Base-by-base conservation (phyloP, 2,888 invertebrate genomes). In the Branchellion lobata region DNA sequence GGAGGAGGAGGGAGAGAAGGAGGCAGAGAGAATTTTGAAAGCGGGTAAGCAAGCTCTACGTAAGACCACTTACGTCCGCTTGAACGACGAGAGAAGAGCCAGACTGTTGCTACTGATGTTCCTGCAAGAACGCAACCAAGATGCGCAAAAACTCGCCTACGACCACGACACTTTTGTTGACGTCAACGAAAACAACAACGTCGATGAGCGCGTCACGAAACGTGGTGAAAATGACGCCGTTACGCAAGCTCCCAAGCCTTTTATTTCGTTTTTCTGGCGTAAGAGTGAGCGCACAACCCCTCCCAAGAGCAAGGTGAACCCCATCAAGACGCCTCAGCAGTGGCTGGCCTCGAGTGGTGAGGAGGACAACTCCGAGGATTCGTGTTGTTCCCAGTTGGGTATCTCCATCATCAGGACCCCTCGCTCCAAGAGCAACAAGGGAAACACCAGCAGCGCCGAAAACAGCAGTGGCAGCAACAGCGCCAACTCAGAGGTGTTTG, bases 311-410 rank as follows among this genome's bases (percentile, higher is more conserved):
- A 57, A 57, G 24, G 21, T 5, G 11, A n/a, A n/a, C 61, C 5
- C 11, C 24, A 47, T 8, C 47, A 57, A 57, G 61, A 3, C 3
- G 21, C 61, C 3, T 5, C 61, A 57, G 24, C 3, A 18, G n/a
- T 57, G 61, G 61, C 14, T 3, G 5, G 61, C 61, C 3, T 57
- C 61, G 5, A 57, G 61, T 24, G 53, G 31, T 21, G 75, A 75
- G 1, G 75, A 75, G 24, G 51, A 51, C 75, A 51, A 75, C 40
- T 75, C 75, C 1, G 75, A 75, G 33, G 75, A 75, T n/a, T 31
- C 51, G 11, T 75, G 75, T 29, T 75, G 75, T 21, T 75, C 75
- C 11, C 71, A 69, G 31, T n/a, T 75, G 36, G 51, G 75, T 40
- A 73, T 47, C 18, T 47, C 73, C 34, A 47, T 75, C 51, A 75